Base-by-base conservation (phyloP, 2,113 vertebrate genomes). In the Phaetusa simplex region DNA sequence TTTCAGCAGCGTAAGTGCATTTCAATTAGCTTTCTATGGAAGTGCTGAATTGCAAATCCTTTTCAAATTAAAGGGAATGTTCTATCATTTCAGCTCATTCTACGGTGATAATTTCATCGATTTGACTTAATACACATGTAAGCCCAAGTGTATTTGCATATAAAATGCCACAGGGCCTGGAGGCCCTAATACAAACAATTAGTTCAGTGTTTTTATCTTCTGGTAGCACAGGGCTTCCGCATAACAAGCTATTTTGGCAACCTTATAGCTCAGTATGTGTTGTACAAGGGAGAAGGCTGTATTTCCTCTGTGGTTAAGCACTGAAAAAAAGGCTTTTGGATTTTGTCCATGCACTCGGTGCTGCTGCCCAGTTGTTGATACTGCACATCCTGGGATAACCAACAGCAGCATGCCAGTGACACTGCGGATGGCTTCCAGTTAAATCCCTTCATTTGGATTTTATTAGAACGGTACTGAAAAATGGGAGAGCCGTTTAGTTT, bases 71-170 rank as follows among this genome's bases (percentile, higher is more conserved):
- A 94, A 91, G 50, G 65, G 76, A 97, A 72, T 52, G n/a, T 89
- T 94, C 93, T 93, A 40, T 89, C 76, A 73, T 93, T 81, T 70
- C 82, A 64, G 45, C 83, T 97, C 47, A 61, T 92, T 95, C 80
- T 78, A 93, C 9, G 24, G 64, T 97, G 95, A 96, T 90, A 95
- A 97, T 97, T 96, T 96, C 71, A 95, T 90, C 45, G 58, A 82
- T 98, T 97, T 96, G 91, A 86, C 74, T 97, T 97, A 96, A 97
- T 95, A 73, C 59, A 95, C 29, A 62, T 78, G 89, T 94, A 95
- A 96, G 47, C 49, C 45, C 52, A 59, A 79, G 72, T n/a, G 78
- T 78, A 97, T 98, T 97, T 97, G 78, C 93, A 95, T 96, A 92
- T 87, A 96, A 96, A 98, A 96, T 92, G 59, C 40, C 59, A 56